Percentiles rank a stretch among this genome's conserved stretches.
phyloP scores from a whole-genome alignment of 2,888 invertebrate genomes.

The Harmothoe impar region DNA sequence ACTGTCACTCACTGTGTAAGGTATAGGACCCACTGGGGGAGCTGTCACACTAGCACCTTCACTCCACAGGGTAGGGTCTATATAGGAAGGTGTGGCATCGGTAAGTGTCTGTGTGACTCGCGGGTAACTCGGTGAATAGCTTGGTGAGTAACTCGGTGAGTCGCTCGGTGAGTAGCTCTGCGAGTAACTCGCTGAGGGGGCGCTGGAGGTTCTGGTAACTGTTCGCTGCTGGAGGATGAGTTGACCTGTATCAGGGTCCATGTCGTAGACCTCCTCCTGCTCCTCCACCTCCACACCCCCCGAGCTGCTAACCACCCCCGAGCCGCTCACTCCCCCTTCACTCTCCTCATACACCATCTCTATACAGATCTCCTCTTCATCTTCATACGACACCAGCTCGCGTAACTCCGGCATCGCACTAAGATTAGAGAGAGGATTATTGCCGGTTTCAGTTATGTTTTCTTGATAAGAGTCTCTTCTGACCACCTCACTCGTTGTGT shows the following conservation, averaged over 20 bases:
- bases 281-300: constrained; percentile 28
- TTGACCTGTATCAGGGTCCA: not conserved
- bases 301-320: no score
- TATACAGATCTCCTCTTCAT: not conserved
- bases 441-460: no score
- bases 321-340: not conserved
- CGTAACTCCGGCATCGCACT: not conserved
- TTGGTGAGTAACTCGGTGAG: not conserved
- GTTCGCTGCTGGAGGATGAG: not conserved
- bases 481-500: no score
- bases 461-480: no score
- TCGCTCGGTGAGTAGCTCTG: not conserved
- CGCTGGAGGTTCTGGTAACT: not conserved
- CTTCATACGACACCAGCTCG: not conserved
- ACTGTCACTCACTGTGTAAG: not conserved
- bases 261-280: constrained; percentile 32
- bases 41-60: not conserved
- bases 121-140: not conserved
- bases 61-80: not conserved
- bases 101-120: not conserved
- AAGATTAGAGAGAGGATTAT: no score
- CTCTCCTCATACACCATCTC: constrained; percentile 21
- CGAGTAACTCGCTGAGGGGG: not conserved
- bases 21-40: not conserved
- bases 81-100: not conserved